Evolutionary conservation across 2,113 vertebrate genomes (phyloP).

Genomic region (Serilophus lunatus): DNA sequence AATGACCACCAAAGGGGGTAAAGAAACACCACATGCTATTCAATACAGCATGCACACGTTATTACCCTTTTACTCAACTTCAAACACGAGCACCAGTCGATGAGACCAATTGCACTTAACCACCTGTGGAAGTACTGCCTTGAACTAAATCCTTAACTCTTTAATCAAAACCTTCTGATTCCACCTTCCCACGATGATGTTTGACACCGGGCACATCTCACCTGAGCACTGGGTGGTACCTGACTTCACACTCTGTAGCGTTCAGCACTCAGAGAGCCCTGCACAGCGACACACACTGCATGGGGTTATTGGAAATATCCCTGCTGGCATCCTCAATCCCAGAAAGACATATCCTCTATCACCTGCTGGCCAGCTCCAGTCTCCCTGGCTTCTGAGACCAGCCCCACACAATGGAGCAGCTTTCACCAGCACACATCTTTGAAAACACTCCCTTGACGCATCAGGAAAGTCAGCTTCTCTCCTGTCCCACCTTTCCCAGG

Average conservation of each 20-base stretch:
- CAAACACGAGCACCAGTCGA: background rate
- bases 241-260: background rate
- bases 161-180: background rate
- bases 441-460: accelerated
- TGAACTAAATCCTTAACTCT: background rate
- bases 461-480: background rate
- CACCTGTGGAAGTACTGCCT: background rate
- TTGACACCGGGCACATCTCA: background rate
- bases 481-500: background rate
- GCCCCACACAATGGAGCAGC: accelerated
- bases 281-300: background rate
- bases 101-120: background rate
- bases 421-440: background rate
- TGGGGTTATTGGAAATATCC: accelerated
- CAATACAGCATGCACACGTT: background rate
- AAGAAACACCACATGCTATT: background rate
- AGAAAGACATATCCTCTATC: background rate
- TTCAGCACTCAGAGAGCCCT: background rate
- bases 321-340: background rate
- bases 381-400: background rate
- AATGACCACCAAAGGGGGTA: background rate
- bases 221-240: background rate
- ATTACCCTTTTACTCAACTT: background rate
- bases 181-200: background rate
- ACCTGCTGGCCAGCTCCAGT: background rate